These are phyloP conservation scores for Anguilla marmorata DNA, from an alignment of 2,797 vertebrate genomes.

Conservation along the genomic window DNA sequence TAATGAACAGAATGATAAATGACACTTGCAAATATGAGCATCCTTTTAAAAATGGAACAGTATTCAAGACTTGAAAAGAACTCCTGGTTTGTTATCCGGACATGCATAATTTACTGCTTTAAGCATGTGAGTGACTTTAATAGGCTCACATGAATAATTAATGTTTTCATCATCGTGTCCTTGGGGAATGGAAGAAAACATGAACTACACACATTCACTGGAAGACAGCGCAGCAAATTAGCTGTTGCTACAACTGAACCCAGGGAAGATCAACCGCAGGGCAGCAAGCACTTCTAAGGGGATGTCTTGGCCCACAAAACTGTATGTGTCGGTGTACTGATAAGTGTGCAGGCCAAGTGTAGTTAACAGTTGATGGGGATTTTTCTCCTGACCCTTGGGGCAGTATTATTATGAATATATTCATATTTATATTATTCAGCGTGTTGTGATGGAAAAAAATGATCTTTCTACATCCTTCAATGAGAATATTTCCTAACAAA, in stretches of 20 bases:
- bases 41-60: constrained; percentile 65
- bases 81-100: constrained; percentile 60
- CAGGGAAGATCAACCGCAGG: constrained; percentile 12
- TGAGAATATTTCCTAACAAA: background rate
- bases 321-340: background rate
- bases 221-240: constrained; percentile 6
- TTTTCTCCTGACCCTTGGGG: background rate
- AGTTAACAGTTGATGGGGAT: background rate
- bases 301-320: background rate
- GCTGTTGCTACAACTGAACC: background rate
- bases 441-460: no score
- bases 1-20: constrained; percentile 55
- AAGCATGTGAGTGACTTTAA: constrained; percentile 65
- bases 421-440: background rate
- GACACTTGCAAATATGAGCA: constrained; percentile 51
- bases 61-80: constrained; percentile 56
- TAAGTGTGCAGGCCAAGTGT: background rate
- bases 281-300: background rate
- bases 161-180: constrained; percentile 52
- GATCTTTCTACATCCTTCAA: background rate
- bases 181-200: constrained; percentile 38
- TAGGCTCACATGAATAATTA: constrained; percentile 66
- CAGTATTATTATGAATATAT: background rate
- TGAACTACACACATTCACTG: background rate
- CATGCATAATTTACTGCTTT: constrained; percentile 70